A percentile compares a stretch with the other conserved stretches of the same genome.
Conservation (phyloP, 2,113 vertebrate genomes). For the Dolichotis patagonum region DNA sequence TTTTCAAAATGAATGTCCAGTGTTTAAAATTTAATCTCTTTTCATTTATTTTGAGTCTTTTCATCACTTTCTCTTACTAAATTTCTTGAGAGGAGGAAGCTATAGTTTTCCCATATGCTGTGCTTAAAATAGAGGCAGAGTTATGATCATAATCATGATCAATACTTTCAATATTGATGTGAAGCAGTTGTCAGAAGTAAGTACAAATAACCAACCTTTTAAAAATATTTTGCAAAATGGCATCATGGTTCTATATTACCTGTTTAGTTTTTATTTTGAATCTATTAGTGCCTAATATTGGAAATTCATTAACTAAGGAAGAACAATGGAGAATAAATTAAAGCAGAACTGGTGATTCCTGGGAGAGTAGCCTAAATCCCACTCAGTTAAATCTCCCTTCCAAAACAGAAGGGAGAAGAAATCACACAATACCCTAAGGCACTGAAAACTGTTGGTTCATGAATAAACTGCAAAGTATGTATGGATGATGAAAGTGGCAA, state of each 20-base stretch:
- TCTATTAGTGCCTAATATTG: background rate
- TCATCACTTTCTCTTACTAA: background rate
- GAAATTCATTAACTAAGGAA: conserved; percentile 28
- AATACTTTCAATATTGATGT: background rate
- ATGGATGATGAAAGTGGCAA: background rate
- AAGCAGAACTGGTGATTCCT: background rate
- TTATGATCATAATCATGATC: background rate
- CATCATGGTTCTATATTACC: background rate
- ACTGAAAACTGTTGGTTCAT: background rate
- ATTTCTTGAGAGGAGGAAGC: background rate
- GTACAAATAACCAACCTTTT: background rate
- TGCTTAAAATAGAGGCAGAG: background rate
- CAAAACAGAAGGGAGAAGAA: background rate
- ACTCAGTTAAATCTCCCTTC: background rate
- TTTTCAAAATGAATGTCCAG: background rate
- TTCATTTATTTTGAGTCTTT: background rate
- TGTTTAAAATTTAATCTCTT: background rate
- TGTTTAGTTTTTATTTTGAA: conserved; percentile 32
- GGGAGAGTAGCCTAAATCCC: background rate
- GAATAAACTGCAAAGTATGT: background rate
- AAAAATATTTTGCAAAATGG: background rate
- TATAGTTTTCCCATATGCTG: background rate
- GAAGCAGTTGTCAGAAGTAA: background rate
- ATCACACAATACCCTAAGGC: background rate
- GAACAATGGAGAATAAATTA: background rate